These are phyloP conservation scores for Drosophila mayri DNA, from an alignment of 1,140 invertebrate genomes.

Conservation along the genomic window DNA sequence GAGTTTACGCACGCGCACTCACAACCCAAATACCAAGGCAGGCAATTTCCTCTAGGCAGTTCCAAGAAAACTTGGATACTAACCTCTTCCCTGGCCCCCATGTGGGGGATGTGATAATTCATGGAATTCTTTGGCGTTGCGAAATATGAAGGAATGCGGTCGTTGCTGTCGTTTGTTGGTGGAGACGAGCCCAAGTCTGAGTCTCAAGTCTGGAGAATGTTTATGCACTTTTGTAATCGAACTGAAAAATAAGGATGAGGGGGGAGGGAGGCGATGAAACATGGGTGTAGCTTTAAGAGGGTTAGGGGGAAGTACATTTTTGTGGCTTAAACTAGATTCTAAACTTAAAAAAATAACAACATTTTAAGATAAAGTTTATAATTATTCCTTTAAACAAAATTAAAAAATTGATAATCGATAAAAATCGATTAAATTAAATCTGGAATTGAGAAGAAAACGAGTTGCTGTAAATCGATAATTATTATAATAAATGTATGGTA, in stretches of 20 bases:
- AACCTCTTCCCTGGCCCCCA: background rate
- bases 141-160: conserved; percentile 77
- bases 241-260: conserved; percentile 19
- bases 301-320: background rate
- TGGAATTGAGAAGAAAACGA: background rate
- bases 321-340: background rate
- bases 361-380: too few relatives aligned
- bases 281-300: background rate
- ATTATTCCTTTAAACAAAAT: too few relatives aligned
- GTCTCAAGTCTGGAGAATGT: conserved; percentile 26
- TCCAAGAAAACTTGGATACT: conserved; percentile 45
- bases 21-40: conserved; percentile 67
- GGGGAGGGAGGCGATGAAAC: background rate
- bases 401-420: background rate
- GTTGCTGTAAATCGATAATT: background rate
- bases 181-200: conserved; percentile 59
- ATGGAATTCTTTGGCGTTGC: conserved; percentile 70
- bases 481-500: too few relatives aligned
- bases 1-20: conserved; percentile 68
- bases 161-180: conserved; percentile 1
- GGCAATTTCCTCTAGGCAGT: conserved; percentile 37
- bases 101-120: conserved; percentile 45
- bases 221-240: conserved; percentile 56
- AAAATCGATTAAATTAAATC: too few relatives aligned
- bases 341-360: background rate